A percentile compares a stretch with the other conserved stretches of the same genome.
These are phyloP conservation scores for Myotis myotis DNA, from an alignment of 2,797 vertebrate genomes.

Conservation along the genomic window DNA sequence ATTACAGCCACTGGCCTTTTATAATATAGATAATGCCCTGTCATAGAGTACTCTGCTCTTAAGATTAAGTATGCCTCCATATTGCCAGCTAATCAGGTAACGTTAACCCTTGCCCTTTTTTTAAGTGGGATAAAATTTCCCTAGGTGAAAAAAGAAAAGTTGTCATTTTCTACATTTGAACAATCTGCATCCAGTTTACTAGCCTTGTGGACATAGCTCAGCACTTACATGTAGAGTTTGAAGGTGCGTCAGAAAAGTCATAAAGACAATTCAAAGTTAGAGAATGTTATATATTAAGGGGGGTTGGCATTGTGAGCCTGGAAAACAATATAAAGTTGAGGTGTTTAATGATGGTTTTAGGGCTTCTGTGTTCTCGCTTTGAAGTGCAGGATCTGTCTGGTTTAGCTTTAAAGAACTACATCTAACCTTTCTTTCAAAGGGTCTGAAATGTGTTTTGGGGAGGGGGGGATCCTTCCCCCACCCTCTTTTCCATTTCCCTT, in stretches of 20 bases:
- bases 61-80: not conserved
- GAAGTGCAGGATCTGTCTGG: not conserved
- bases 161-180: conserved; percentile 10
- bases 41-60: not conserved
- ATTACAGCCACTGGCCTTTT: no score
- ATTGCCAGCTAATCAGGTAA: not conserved
- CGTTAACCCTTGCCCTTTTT: not conserved
- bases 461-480: not conserved
- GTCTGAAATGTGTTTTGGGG: not conserved
- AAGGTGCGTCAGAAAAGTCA: not conserved
- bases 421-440: conserved; percentile 30
- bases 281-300: not conserved
- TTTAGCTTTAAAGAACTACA: conserved; percentile 9
- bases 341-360: not conserved
- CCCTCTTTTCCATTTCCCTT: not conserved
- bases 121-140: not conserved
- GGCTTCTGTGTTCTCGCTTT: not conserved
- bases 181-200: not conserved
- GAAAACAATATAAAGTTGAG: not conserved
- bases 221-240: not conserved
- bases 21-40: not conserved
- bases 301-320: not conserved
- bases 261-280: not conserved
- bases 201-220: not conserved
- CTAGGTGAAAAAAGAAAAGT: not conserved